Base-by-base conservation (phyloP, 2,888 invertebrate species). In the Ischnura elegans region DNA sequence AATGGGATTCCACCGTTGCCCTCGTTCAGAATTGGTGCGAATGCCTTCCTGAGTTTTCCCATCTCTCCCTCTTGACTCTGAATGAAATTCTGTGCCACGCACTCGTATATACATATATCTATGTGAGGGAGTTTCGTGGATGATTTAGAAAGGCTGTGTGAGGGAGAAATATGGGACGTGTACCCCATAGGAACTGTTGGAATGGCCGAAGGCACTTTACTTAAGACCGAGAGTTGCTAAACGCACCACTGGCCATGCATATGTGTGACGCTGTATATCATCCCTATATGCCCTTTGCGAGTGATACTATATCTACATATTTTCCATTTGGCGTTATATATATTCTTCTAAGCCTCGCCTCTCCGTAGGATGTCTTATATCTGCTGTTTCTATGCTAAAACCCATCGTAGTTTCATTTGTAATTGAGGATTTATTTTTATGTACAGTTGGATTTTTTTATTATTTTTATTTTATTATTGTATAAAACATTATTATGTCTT, bases 171-270 rank as follows among this genome's bases (percentile, higher is more conserved):
- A 76, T 76, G n/a, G 86, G 19, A 6, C 21, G n/a, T 86, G 86
- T 8, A 46, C 21, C 19, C 21, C 25, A 46, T 25, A 46, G n/a
- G 46, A 86, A 86, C 10, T 2, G 86, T 46, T 46, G 5, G 25
- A 46, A 86, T 86, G 86, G 86, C 86, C n/a, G 25, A 86, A 86
- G 25, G 86, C 86, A 86, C 86, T 86, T 46, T 36, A 36, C 76
- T 29, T 36, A 36, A 21, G 5, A 76, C 29, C 86, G 25, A 8
- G 45, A 46, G 45, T 86, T 86, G 21, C 86, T 8, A 86, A 86
- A 86, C 86, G 86, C 86, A 86, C 45, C 25, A n/a, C 25, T 86
- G 86, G 46, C 13, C 46, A 86, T 86, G 45, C 86, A 45, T 43
- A 86, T 86, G n/a, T 42, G 46, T n/a, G 45, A 45, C 86, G 13